phyloP scores from a whole-genome alignment of 2,797 vertebrate genomes.

The Anas georgica region DNA sequence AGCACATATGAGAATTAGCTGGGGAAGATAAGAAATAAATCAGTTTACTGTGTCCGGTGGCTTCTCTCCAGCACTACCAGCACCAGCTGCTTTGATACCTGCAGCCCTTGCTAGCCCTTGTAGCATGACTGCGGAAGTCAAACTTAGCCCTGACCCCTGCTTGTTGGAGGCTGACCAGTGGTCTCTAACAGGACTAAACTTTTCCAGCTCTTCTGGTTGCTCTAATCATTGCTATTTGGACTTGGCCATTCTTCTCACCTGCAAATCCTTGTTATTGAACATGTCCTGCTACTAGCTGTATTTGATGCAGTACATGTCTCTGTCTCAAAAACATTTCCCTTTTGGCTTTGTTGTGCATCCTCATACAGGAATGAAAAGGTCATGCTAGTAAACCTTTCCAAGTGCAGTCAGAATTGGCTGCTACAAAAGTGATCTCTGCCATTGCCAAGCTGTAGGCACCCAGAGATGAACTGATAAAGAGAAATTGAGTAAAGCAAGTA shows the following conservation, averaged over 20 bases:
- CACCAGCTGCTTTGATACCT: not conserved
- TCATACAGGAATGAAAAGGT: not conserved
- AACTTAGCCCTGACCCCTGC: not conserved
- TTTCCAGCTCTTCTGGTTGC: not conserved
- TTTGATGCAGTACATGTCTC: not conserved
- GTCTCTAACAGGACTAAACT: not conserved
- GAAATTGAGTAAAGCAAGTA: not conserved
- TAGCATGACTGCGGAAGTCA: not conserved
- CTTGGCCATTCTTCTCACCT: not conserved
- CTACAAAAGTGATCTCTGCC: not conserved
- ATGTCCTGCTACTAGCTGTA: not conserved
- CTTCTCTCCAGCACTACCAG: not conserved
- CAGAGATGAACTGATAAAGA: not conserved
- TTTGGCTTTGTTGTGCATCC: not conserved
- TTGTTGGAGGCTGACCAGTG: not conserved
- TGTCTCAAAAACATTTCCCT: not conserved
- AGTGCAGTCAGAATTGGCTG: not conserved
- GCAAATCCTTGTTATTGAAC: not conserved
- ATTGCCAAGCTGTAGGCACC: not conserved
- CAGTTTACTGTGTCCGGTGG: rapidly evolving
- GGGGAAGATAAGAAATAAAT: not conserved
- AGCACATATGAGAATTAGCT: not conserved
- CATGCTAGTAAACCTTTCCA: not conserved
- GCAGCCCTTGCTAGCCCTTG: not conserved
- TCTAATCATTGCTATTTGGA: not conserved